Evolutionary conservation across 2,888 invertebrate genomes (phyloP).

Genomic region (Eristalis intricaria): DNA sequence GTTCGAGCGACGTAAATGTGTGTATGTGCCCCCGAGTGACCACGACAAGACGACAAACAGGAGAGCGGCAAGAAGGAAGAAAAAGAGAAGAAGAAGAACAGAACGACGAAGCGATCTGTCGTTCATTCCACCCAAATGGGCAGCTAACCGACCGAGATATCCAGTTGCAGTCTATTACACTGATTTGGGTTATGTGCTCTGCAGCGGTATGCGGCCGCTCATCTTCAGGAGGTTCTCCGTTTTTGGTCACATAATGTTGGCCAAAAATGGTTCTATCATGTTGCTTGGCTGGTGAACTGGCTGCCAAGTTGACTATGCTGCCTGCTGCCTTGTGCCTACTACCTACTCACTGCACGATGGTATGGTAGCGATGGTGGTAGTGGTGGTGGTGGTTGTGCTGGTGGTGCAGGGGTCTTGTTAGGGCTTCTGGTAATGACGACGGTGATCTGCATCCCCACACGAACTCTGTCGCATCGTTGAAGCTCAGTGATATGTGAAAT

Average conservation of each 20-base stretch:
- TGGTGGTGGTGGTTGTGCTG: neutral
- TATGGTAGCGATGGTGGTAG: neutral
- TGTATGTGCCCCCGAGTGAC: constrained; percentile 51
- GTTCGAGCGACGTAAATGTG: neutral
- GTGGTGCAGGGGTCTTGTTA: constrained; percentile 48
- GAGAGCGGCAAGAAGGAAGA: neutral
- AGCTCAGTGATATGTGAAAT: constrained; percentile 68
- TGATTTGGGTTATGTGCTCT: constrained; percentile 59
- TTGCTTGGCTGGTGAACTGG: constrained; percentile 3
- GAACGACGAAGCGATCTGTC: constrained; percentile 22
- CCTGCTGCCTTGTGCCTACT: no score
- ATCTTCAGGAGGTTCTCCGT: constrained; percentile 48
- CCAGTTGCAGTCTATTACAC: constrained; percentile 71
- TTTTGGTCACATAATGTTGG: constrained; percentile 58
- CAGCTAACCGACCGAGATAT: constrained; percentile 68
- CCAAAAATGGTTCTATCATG: constrained; percentile 57
- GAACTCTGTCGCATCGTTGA: constrained; percentile 55
- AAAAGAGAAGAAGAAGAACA: constrained; percentile 29
- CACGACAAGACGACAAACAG: constrained; percentile 34
- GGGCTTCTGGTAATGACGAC: constrained; percentile 37
- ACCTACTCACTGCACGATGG: neutral
- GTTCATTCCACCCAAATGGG: constrained; percentile 69
- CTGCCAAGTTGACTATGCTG: neutral
- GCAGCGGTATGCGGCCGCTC: constrained; percentile 27
- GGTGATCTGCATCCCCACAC: constrained; percentile 63